phyloP scores from a whole-genome alignment of 1,140 invertebrate species.

The Brachionus plicatilis region DNA sequence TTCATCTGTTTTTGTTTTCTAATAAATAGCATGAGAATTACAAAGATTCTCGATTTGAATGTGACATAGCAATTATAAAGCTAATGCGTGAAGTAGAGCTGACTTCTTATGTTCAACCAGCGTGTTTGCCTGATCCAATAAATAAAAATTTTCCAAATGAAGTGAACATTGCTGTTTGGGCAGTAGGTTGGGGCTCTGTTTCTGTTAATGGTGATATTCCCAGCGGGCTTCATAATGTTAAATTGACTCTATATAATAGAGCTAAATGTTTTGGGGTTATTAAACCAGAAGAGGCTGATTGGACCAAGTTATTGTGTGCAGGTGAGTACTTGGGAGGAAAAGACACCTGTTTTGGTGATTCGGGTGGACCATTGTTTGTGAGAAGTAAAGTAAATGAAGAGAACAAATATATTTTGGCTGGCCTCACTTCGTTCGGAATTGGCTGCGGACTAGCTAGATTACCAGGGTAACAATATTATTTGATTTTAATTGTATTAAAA shows the following conservation, averaged over 20 bases:
- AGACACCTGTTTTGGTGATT: constrained; percentile 14
- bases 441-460: neutral
- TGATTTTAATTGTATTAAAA: neutral
- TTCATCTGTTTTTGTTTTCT: neutral
- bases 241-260: constrained; percentile 2
- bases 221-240: neutral
- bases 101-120: neutral
- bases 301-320: neutral
- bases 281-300: neutral
- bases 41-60: neutral
- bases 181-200: neutral
- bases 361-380: constrained; percentile 14
- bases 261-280: neutral
- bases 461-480: neutral
- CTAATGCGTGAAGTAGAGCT: neutral
- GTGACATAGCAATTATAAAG: constrained; percentile 1
- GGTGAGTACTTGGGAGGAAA: neutral
- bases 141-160: neutral
- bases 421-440: neutral
- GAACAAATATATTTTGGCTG: neutral
- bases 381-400: neutral
- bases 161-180: neutral
- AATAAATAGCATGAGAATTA: neutral
- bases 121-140: neutral
- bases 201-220: neutral